Evolutionary conservation across 1,140 invertebrate species (phyloP), one percentile per base, ranked within the genome.

Genomic region (Yoshiicerus persimilis): DNA sequence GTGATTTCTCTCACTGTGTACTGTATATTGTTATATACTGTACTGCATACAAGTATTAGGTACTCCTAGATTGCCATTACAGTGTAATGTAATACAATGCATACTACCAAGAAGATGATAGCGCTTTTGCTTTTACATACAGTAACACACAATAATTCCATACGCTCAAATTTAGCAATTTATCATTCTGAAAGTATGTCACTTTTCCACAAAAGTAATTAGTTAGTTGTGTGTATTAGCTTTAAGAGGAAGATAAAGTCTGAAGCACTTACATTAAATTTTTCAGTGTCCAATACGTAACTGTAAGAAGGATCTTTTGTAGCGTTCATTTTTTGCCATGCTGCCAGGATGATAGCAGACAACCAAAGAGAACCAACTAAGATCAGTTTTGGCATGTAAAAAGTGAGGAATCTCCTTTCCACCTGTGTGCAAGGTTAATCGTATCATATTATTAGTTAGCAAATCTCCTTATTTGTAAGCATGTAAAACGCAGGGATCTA

Each of bases 231-330:
- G 25, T 87, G 27, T 23, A 83, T 39, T 83, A 80, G 38, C 20
- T 39, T 41, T 47, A 36, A 89, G 41, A 75, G n/a, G 84, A 86
- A 30, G 16, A 34, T 20, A 47, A 11, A 20, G 20, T 56, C 47
- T 84, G n/a, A 41, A n/a, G 20, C 25, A 91, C 94, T 95, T 93
- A 98, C 97, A 92, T 96, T 95, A 93, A 97, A 99, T 93, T 98
- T 96, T 8, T 94, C 94, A 1, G 96, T 97, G 91, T 98, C 97
- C 75, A 97, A 94, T 91, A 95, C 95, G 91, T 98, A 98, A 92
- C 97, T 98, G 92, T 97, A 99, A 1, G 97, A 98, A 0, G 98
- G 98, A 93, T 99, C 98, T 88, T 95, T 94, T 2, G 97, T 93
- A 92, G 97, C 96, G 91, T 97, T 97, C 91, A 95, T 96, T 91